Percentiles rank a stretch among this genome's conserved stretches.
Evolutionary conservation across 2,888 invertebrate genomes (phyloP).

Genomic region (Shargacucullia verbasci): DNA sequence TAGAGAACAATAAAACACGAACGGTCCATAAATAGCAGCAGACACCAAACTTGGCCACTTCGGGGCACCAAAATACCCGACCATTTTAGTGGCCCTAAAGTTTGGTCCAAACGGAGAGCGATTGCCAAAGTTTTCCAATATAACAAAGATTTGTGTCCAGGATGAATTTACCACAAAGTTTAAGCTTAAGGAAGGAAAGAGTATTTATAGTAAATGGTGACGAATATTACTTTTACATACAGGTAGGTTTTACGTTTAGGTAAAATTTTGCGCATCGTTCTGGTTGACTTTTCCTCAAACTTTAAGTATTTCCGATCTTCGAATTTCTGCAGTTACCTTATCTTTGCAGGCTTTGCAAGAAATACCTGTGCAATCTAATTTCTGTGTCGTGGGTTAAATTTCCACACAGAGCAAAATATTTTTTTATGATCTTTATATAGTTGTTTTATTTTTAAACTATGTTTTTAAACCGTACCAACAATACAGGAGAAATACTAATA

Average conservation of each 20-base stretch:
- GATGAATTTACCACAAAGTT: slow-evolving; percentile 19
- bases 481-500: too few relatives aligned
- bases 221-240: background rate
- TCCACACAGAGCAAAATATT: too few relatives aligned
- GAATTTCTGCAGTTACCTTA: too few relatives aligned
- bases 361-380: too few relatives aligned
- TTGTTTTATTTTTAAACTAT: too few relatives aligned
- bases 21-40: slow-evolving; percentile 46
- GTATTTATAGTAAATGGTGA: background rate
- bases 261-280: background rate
- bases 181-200: slow-evolving; percentile 7
- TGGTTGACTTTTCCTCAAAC: too few relatives aligned
- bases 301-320: too few relatives aligned
- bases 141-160: slow-evolving; percentile 40
- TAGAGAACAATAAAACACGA: slow-evolving; percentile 35
- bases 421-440: too few relatives aligned
- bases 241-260: too few relatives aligned
- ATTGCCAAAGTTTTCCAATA: slow-evolving; percentile 50
- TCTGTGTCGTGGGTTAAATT: too few relatives aligned
- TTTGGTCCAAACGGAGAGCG: slow-evolving; percentile 31
- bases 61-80: slow-evolving; percentile 26
- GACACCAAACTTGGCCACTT: slow-evolving; percentile 48
- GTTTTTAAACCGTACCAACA: too few relatives aligned
- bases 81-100: slow-evolving; percentile 37
- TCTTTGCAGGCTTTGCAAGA: too few relatives aligned